These are phyloP conservation scores for Dromas ardeola DNA, from an alignment of 2,113 vertebrate genomes.

Conservation along the genomic window DNA sequence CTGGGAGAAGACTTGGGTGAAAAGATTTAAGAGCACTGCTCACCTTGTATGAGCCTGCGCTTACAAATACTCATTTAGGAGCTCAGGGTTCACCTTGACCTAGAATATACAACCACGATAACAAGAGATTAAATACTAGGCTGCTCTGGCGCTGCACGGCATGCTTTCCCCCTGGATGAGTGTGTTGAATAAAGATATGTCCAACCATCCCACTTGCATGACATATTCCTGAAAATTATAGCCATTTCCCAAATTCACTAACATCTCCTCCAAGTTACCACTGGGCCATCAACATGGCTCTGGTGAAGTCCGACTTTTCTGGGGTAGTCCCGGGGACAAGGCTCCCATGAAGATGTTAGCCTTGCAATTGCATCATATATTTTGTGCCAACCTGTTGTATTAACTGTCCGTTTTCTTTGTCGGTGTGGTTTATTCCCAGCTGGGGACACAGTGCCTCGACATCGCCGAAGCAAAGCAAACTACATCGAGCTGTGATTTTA, in stretches of 20 bases:
- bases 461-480: background rate
- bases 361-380: accelerated
- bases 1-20: conserved; percentile 8
- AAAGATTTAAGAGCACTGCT: conserved; percentile 69
- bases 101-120: conserved; percentile 42
- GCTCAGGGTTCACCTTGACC: conserved; percentile 70
- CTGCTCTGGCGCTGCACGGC: background rate
- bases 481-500: background rate
- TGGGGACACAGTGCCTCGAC: background rate
- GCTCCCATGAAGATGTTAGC: background rate
- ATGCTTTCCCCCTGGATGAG: conserved; percentile 3
- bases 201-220: background rate
- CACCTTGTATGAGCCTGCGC: background rate
- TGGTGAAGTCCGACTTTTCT: background rate
- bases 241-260: background rate
- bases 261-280: background rate
- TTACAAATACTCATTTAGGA: conserved; percentile 58
- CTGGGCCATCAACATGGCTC: background rate
- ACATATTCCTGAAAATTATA: background rate
- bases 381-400: background rate
- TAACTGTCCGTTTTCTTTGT: background rate
- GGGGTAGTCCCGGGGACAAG: background rate
- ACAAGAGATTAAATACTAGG: conserved; percentile 42
- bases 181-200: background rate
- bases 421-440: background rate